A percentile compares a stretch with the other conserved stretches of the same genome.
Evolutionary conservation across 2,797 vertebrate genomes (phyloP).

Genomic region (Cyclura pinguis): DNA sequence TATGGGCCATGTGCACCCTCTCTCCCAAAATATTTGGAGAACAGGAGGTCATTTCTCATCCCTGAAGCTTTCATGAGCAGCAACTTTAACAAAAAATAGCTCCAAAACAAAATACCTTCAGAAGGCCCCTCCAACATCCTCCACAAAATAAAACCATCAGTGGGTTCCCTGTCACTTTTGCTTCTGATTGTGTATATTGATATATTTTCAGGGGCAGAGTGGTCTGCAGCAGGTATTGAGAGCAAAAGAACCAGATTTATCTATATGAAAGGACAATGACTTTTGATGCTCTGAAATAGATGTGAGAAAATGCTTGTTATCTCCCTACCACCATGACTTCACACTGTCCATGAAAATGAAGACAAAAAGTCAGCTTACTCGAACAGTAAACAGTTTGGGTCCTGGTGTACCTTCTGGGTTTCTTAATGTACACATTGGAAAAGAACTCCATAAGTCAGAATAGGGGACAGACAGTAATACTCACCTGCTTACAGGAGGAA

Average conservation of each 20-base stretch:
- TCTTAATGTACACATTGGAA: not conserved
- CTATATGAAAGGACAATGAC: constrained; percentile 27
- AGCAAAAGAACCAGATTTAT: not conserved
- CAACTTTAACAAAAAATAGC: no score
- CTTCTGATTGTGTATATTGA: no score
- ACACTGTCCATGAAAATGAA: constrained; percentile 20
- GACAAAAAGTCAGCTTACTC: constrained; percentile 23
- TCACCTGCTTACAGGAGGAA: constrained; percentile 93
- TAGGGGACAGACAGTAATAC: constrained; percentile 73
- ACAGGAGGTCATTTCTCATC: no score
- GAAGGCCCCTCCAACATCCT: no score
- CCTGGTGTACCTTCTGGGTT: not conserved
- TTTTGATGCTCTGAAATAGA: constrained; percentile 14
- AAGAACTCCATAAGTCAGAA: constrained; percentile 33
- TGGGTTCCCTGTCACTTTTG: no score
- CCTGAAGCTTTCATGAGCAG: no score
- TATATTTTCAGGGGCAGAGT: no score
- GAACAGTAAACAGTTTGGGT: not conserved
- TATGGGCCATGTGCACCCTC: no score
- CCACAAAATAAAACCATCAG: no score
- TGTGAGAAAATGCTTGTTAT: not conserved
- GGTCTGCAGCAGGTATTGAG: no score
- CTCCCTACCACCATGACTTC: not conserved
- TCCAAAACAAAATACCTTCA: no score
- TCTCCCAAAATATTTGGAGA: no score